Evolutionary conservation across 2,888 invertebrate species (phyloP), one percentile per base, ranked within the genome.

Genomic region (Gandaritis pyraliata): DNA sequence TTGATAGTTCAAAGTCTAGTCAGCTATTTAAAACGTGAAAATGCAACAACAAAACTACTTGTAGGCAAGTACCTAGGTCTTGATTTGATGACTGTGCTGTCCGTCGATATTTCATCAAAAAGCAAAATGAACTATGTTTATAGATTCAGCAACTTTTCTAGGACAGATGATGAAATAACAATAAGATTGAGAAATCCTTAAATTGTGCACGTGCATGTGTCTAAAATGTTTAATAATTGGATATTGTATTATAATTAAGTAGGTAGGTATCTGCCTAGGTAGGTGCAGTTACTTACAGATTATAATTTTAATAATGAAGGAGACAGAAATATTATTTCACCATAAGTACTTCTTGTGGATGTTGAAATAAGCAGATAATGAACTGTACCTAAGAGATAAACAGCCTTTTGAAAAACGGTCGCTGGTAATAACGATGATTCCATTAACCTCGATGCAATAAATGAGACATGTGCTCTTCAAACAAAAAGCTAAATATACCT

Each of bases 401-500:
- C 13, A n/a, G 49, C 11, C 33, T 18, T 23, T 58, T 48, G 47
- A 16, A 58, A 58, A 39, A 39, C 6, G 43, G 43, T 18, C 30
- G 46, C 11, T 23, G 38, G 39, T 63, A 70, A 72, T 74, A 72
- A 65, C 60, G 67, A 73, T 74, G 72, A 74, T 72, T 67, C 62
- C 70, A 79, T 77, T 79, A 76, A 74, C 80, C 80, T 77, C 78
- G 66, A 72, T 75, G 66, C 67, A 68, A 33, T 43, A 54, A 38
- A 63, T 61, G 67, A 75, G 70, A 71, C 73, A 71, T 73, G 62
- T 67, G 65, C 58, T 68, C 69, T 70, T 55, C 67, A 73, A 69
- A 69, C 72, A 71, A 65, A 71, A 33, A 73, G 78, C 76, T 81
- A 77, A 77, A 78, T 73, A 77, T 79, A 78, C 65, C 70, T 61